Evolutionary conservation across 2,797 vertebrate genomes (phyloP).

Genomic region (Fratercula arctica): DNA sequence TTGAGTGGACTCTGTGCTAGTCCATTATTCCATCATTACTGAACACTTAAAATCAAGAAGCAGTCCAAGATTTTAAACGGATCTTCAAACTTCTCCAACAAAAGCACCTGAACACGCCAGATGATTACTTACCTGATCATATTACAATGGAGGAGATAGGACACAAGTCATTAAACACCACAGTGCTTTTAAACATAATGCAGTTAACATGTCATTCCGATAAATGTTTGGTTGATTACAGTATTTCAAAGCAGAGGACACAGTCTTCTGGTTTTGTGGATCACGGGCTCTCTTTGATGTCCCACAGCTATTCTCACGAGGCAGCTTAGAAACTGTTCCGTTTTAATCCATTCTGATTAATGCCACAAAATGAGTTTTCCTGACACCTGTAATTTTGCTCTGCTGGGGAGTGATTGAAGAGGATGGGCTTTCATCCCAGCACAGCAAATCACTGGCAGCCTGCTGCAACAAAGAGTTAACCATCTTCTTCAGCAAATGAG

Average conservation of each 20-base stretch:
- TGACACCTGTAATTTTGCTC: conserved; percentile 38
- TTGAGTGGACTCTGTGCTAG: background rate
- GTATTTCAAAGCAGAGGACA: conserved; percentile 31
- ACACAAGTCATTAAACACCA: background rate
- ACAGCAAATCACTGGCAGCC: background rate
- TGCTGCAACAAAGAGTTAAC: conserved; percentile 1
- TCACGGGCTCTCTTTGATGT: conserved; percentile 42
- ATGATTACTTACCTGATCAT: background rate
- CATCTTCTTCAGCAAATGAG: conserved; percentile 21
- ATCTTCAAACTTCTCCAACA: background rate
- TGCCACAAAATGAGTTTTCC: conserved; percentile 57
- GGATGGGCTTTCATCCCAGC: conserved; percentile 37
- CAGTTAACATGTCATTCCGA: background rate
- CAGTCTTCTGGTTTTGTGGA: background rate
- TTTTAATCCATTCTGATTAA: conserved; percentile 70
- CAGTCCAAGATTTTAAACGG: background rate
- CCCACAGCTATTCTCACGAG: conserved; percentile 25
- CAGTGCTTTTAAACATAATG: background rate
- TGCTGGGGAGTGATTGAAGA: conserved; percentile 27
- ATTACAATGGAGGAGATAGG: background rate
- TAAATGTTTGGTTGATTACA: background rate
- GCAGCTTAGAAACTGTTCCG: conserved; percentile 2
- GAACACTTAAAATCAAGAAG: background rate
- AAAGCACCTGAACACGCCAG: background rate
- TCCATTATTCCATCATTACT: background rate